Conservation (phyloP, 1,140 invertebrate species). For the Harpegnathos saltator region DNA sequence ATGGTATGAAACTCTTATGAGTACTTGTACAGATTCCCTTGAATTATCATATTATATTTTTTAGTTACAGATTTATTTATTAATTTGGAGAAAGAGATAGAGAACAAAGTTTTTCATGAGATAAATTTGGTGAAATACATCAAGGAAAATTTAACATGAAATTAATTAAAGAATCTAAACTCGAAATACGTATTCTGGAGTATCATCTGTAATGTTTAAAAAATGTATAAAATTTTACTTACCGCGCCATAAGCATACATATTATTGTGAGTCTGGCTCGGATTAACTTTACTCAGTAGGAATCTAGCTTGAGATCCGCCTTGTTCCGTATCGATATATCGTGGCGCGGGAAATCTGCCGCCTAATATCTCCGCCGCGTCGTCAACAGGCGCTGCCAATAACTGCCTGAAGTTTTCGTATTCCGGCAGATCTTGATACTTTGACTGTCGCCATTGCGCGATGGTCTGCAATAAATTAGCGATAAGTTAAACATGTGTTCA, state of each 20-base stretch:
- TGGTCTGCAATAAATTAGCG: slow-evolving; percentile 89
- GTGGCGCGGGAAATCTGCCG: slow-evolving; percentile 98
- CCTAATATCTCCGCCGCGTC: slow-evolving; percentile 99
- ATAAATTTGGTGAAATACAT: slow-evolving; percentile 51
- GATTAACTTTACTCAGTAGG: slow-evolving; percentile 99
- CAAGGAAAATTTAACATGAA: too few species aligned
- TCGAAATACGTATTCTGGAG: not conserved
- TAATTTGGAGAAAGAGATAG: not conserved
- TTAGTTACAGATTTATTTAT: not conserved
- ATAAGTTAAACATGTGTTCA: not conserved
- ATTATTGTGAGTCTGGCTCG: slow-evolving; percentile 99
- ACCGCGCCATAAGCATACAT: slow-evolving; percentile 97
- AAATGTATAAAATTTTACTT: slow-evolving; percentile 85
- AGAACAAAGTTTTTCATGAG: slow-evolving; percentile 45
- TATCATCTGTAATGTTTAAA: slow-evolving; percentile 29
- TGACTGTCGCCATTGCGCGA: slow-evolving; percentile 97
- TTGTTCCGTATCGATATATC: slow-evolving; percentile 99
- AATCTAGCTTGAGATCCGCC: slow-evolving; percentile 99
- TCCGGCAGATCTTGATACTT: slow-evolving; percentile 98
- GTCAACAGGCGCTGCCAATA: slow-evolving; percentile 97
- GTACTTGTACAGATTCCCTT: slow-evolving; percentile 51
- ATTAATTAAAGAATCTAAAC: slow-evolving; percentile 23
- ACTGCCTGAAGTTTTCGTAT: slow-evolving; percentile 98
- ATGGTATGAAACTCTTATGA: slow-evolving; percentile 77
- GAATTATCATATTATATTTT: too few species aligned